Base-by-base conservation (phyloP, 2,797 vertebrate species). In the Liasis olivaceus region DNA sequence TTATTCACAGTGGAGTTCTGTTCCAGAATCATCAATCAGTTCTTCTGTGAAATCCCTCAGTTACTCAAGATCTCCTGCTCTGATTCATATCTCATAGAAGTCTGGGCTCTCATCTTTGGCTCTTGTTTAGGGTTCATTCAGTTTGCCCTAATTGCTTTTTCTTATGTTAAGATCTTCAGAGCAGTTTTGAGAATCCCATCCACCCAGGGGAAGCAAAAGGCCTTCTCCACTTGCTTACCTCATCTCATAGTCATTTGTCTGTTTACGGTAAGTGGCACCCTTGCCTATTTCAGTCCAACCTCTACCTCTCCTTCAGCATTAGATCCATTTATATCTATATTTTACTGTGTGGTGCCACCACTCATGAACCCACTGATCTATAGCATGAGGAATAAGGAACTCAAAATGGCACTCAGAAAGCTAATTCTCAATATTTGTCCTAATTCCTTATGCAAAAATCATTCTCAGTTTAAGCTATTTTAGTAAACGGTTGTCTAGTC, bases 101-200 rank as follows among this genome's bases (percentile, higher is more conserved):
- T 36, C 8, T 6, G 28, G 11, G 13, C 28, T 54, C 9, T 64
- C 1, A 17, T 24, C 20, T 4, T n/a, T 64, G 60, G 42, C 54
- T 36, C 5, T 54, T 85, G 2, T 24, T 13, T 87, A 12, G 51
- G 17, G 2, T 91, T 87, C 14, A 5, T 69, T 42, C 24, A 42
- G 15, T n/a, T 91, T 87, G 3, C 31, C 17, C 17, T 85, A n/a
- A 64, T 91, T 47, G 5, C 62, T 2, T 91, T n/a, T 63, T 91
- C 90, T 47, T 91, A 91, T 91, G 47, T 91, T 85, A 36, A 85
- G 58, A 85, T 90, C 42, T 85, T 90, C 26, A 62, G 26, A n/a
- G 42, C 28, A 11, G 58, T 90, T 90, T n/a, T 90, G 3, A 47
- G 24, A 85, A 90, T 90, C 26, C 77, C 89, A 47, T 90, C 89